These are phyloP conservation scores for Trematocara stigmaticum DNA, from an alignment of 2,113 vertebrate genomes.

Conservation along the genomic window DNA sequence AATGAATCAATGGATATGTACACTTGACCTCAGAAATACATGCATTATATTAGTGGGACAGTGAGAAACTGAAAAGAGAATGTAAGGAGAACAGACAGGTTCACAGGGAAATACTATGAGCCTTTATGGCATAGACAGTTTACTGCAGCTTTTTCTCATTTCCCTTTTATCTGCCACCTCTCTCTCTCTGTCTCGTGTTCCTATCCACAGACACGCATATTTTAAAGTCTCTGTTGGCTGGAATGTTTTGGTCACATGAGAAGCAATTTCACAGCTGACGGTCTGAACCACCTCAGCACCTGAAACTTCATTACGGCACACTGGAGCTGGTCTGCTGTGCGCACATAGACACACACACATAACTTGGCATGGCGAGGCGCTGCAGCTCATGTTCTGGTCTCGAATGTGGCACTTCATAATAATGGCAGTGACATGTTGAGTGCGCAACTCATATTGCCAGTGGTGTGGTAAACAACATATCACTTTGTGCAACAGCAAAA, in stretches of 20 bases:
- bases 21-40: conserved; percentile 14
- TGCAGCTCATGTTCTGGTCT: neutral
- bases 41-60: neutral
- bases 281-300: conserved; percentile 31
- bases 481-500: neutral
- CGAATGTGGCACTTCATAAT: conserved; percentile 19
- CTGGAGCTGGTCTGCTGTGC: neutral
- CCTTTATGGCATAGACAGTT: neutral
- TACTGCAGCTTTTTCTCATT: neutral
- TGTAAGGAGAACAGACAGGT: neutral
- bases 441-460: neutral
- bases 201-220: neutral
- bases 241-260: conserved; percentile 22
- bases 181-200: neutral
- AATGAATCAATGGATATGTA: conserved; percentile 8
- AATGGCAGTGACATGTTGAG: neutral
- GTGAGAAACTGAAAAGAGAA: neutral
- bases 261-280: conserved; percentile 62
- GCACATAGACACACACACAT: neutral
- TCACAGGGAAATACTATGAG: neutral
- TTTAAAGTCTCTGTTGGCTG: neutral
- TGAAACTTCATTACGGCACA: conserved; percentile 36
- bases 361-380: neutral
- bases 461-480: neutral
- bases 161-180: neutral